Evolutionary conservation across 2,797 vertebrate species (phyloP).

Genomic region (Rhabdophis nuchalis): DNA sequence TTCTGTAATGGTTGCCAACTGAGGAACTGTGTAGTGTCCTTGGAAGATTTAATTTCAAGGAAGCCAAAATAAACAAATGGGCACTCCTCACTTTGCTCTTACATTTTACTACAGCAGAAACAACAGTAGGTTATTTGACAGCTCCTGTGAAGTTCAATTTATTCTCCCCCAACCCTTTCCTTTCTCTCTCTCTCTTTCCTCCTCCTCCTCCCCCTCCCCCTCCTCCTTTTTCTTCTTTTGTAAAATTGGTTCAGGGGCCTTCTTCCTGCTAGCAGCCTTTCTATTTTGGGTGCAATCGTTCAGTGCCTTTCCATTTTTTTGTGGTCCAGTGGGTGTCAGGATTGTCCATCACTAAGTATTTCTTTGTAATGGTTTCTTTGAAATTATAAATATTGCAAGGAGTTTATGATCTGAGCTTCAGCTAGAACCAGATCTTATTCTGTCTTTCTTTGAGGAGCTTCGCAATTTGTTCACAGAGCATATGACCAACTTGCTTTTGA

Average conservation of each 20-base stretch:
- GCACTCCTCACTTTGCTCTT: slow-evolving; percentile 1
- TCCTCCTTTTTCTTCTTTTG: background rate
- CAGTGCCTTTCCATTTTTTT: background rate
- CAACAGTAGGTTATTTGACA: background rate
- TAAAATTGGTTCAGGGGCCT: background rate
- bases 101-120: background rate
- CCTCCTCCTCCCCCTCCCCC: no score
- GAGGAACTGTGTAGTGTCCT: background rate
- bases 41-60: slow-evolving; percentile 6
- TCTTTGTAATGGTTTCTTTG: background rate
- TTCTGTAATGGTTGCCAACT: background rate
- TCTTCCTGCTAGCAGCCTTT: background rate
- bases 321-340: background rate
- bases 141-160: background rate
- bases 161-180: background rate
- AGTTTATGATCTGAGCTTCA: background rate
- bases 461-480: background rate
- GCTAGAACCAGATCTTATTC: background rate
- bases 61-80: slow-evolving; percentile 2
- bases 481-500: background rate
- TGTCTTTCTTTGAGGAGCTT: background rate
- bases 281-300: background rate
- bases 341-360: background rate
- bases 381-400: background rate
- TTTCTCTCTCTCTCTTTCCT: background rate